These are phyloP conservation scores for Lutraria lutraria DNA, from an alignment of 2,888 invertebrate species.

Conservation along the genomic window DNA sequence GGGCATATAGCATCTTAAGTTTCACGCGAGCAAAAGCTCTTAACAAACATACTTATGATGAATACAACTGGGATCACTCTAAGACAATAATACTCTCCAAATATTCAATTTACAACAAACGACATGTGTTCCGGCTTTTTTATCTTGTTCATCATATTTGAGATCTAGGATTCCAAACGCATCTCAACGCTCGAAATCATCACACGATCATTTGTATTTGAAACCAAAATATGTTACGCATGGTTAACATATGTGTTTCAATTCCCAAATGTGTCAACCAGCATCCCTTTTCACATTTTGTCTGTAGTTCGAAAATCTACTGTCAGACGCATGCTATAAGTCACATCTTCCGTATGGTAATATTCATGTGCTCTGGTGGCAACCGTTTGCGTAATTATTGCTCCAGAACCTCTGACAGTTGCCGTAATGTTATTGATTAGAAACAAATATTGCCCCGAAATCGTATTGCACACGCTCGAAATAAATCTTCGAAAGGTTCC, in stretches of 20 bases:
- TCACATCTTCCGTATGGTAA: background rate
- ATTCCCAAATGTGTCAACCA: background rate
- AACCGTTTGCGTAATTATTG: background rate
- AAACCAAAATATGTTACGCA: background rate
- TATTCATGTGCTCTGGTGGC: background rate
- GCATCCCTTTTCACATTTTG: constrained; percentile 4
- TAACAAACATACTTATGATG: no score
- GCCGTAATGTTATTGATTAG: constrained; percentile 15
- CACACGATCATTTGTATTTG: no score
- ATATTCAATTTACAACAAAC: no score
- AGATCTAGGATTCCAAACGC: no score
- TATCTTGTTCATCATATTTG: no score
- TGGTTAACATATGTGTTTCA: background rate
- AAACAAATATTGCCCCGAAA: constrained; percentile 29
- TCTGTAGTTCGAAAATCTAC: background rate
- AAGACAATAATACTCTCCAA: no score
- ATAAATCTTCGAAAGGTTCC: constrained; percentile 38
- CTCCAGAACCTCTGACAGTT: background rate
- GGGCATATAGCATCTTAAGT: no score
- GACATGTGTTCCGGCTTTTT: no score
- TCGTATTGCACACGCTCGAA: constrained; percentile 13
- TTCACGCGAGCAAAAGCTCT: no score
- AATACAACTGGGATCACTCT: no score
- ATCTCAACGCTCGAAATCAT: no score
- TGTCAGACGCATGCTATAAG: background rate